These are phyloP conservation scores for Phalacrocorax aristotelis DNA, from an alignment of 2,113 vertebrate species.

Conservation along the genomic window DNA sequence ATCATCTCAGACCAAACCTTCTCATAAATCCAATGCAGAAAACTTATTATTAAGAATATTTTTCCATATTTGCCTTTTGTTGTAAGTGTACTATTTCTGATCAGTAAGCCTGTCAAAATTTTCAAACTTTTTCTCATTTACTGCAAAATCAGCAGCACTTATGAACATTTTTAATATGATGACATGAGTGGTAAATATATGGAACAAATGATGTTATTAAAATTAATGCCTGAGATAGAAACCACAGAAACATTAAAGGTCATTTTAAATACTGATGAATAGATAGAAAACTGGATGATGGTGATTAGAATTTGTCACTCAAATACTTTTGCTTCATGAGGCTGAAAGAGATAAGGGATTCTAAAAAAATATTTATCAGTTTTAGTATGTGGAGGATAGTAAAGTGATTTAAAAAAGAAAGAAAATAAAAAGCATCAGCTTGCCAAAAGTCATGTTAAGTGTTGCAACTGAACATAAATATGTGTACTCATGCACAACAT, in stretches of 20 bases:
- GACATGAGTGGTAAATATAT: background rate
- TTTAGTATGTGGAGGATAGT: background rate
- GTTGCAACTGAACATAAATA: background rate
- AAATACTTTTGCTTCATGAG: background rate
- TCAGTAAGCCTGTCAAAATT: background rate
- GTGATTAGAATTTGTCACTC: background rate
- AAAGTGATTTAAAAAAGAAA: background rate
- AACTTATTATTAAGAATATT: background rate
- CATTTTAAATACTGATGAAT: background rate
- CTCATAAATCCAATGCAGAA: background rate
- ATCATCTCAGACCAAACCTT: background rate
- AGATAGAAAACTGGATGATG: background rate
- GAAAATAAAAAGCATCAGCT: rapidly evolving
- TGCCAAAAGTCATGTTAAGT: background rate
- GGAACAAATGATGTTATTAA: background rate
- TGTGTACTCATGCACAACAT: rapidly evolving
- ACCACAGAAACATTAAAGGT: background rate
- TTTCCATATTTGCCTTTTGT: background rate
- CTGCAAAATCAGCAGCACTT: background rate
- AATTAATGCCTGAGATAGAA: background rate
- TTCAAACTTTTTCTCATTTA: background rate
- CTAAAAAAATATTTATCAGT: background rate
- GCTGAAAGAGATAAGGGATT: background rate
- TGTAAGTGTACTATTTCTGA: background rate
- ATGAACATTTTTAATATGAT: background rate